A percentile compares a stretch with the other conserved stretches of the same genome.
phyloP scores from a whole-genome alignment of 2,888 invertebrate genomes.

The Scaptomyza reducta region DNA sequence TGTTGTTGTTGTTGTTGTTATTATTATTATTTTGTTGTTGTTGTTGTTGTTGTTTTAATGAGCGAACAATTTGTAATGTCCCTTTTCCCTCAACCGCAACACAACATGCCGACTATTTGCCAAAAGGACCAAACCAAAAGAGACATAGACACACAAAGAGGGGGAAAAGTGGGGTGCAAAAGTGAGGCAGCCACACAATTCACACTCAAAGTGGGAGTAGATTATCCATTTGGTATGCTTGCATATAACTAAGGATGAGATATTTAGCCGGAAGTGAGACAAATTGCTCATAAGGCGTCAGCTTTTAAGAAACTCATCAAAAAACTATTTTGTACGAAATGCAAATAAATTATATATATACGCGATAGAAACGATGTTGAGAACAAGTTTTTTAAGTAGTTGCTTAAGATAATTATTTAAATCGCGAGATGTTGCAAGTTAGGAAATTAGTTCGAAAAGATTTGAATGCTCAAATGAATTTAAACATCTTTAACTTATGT shows the following conservation, averaged over 20 bases:
- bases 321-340: conserved; percentile 2
- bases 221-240: conserved; percentile 4
- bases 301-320: conserved; percentile 35
- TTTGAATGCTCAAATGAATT: no score
- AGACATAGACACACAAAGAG: neutral
- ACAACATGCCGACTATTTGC: conserved; percentile 41
- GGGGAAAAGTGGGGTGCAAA: neutral
- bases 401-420: no score
- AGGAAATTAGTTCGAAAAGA: no score
- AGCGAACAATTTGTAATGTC: conserved; percentile 48
- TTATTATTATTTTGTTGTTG: conserved; percentile 5
- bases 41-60: conserved; percentile 45
- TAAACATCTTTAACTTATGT: no score
- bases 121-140: conserved; percentile 21
- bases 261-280: conserved; percentile 7
- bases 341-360: neutral
- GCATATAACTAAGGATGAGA: neutral
- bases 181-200: conserved; percentile 9
- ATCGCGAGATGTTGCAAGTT: no score
- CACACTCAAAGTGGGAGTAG: conserved; percentile 14
- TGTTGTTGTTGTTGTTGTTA: conserved; percentile 7
- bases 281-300: conserved; percentile 32
- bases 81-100: conserved; percentile 36
- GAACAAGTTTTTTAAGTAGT: no score
- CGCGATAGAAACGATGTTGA: no score